phyloP scores from a whole-genome alignment of 1,140 invertebrate species.

The Camponotus pennsylvanicus region DNA sequence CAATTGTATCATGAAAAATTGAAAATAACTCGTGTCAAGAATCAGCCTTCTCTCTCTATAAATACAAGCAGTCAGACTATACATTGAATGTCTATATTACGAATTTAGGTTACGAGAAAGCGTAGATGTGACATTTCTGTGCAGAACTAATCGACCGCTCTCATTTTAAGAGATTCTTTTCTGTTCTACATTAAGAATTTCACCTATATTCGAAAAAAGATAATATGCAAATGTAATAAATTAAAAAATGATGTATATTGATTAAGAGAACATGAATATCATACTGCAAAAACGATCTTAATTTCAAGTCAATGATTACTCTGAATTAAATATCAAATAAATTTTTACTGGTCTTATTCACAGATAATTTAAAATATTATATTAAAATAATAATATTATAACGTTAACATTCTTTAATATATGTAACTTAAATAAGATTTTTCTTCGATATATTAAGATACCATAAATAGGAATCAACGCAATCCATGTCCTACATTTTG shows the following conservation, averaged over 20 bases:
- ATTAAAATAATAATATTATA: neutral
- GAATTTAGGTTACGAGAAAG: constrained; percentile 52
- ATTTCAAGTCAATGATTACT: neutral
- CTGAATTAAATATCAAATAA: no score
- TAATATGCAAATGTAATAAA: neutral
- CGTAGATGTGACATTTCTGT: constrained; percentile 17
- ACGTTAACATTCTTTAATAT: neutral
- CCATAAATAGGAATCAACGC: constrained; percentile 9
- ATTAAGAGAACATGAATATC: neutral
- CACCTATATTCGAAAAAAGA: constrained; percentile 24
- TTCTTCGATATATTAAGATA: neutral
- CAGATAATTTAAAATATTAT: neutral
- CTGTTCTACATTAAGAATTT: constrained; percentile 13
- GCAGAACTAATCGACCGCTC: constrained; percentile 15
- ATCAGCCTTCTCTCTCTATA: neutral
- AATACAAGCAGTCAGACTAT: constrained; percentile 2
- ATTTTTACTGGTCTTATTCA: neutral
- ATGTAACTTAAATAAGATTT: neutral
- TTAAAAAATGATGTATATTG: neutral
- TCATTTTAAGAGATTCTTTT: neutral
- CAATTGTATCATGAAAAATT: neutral
- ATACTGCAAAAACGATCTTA: neutral
- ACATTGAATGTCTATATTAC: constrained; percentile 17
- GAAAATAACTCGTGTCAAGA: neutral
- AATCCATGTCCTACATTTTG: constrained; percentile 27